These are phyloP conservation scores for Phainopepla nitens DNA, from an alignment of 2,113 vertebrate genomes.

Conservation along the genomic window DNA sequence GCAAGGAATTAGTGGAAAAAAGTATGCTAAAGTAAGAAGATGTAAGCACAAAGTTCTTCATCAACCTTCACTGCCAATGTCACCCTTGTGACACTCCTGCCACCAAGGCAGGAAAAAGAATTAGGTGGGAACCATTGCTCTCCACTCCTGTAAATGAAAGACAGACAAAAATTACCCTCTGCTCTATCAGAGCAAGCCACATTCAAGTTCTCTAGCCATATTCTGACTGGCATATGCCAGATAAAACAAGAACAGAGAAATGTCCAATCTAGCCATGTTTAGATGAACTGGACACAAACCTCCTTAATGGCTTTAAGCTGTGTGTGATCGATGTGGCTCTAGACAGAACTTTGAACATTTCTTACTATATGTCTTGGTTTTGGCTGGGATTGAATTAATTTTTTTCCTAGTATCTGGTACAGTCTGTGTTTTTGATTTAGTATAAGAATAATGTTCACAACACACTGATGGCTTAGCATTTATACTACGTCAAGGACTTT, in stretches of 20 bases:
- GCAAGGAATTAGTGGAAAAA: constrained; percentile 25
- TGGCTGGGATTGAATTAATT: background rate
- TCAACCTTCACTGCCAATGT: background rate
- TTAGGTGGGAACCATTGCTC: background rate
- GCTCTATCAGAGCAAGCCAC: background rate
- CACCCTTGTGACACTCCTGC: background rate
- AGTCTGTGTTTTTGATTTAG: background rate
- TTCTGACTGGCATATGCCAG: background rate
- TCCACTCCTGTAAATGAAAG: background rate
- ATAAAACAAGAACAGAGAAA: background rate
- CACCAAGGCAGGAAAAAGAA: background rate
- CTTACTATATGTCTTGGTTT: background rate
- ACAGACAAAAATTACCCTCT: background rate
- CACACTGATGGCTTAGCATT: background rate
- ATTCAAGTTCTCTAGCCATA: background rate
- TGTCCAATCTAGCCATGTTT: background rate
- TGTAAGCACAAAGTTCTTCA: background rate
- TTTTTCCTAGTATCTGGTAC: background rate
- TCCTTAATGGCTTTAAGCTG: background rate
- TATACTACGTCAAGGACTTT: background rate
- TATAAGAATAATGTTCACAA: background rate
- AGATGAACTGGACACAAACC: background rate
- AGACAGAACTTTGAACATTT: background rate
- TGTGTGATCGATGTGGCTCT: background rate
- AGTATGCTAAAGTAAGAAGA: constrained; percentile 22